Conservation (phyloP, 2,113 vertebrate species). For the Vulpes lagopus region DNA sequence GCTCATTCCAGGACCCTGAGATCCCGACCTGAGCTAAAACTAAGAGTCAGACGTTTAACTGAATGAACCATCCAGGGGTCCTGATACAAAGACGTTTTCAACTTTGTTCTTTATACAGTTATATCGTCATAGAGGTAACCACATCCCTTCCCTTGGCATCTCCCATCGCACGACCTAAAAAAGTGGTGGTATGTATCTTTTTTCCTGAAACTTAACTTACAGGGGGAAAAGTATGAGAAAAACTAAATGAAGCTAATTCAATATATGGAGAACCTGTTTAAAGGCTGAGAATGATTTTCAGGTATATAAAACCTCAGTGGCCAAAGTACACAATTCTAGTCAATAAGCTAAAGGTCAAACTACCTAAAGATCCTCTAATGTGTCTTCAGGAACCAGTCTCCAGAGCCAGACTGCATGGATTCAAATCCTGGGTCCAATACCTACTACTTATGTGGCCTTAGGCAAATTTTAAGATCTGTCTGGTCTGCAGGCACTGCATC, state of each 20-base stretch:
- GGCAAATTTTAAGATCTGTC: not conserved
- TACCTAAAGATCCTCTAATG: not conserved
- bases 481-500: not conserved
- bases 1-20: not conserved
- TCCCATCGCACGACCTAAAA: not conserved
- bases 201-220: not conserved
- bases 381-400: not conserved
- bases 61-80: not conserved
- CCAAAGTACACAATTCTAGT: not conserved
- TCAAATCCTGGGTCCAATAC: not conserved
- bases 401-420: not conserved
- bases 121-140: not conserved
- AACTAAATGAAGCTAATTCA: not conserved
- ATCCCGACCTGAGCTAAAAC: not conserved
- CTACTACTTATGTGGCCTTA: not conserved
- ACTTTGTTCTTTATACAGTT: not conserved
- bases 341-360: not conserved
- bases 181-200: not conserved
- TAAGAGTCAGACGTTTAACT: not conserved
- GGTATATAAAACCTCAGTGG: not conserved
- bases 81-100: not conserved
- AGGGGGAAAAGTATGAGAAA: not conserved
- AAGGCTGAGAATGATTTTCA: not conserved
- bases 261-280: not conserved
- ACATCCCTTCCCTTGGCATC: not conserved